Evolutionary conservation across 2,888 invertebrate genomes (phyloP).

Genomic region (Nesidiocoris tenuis): DNA sequence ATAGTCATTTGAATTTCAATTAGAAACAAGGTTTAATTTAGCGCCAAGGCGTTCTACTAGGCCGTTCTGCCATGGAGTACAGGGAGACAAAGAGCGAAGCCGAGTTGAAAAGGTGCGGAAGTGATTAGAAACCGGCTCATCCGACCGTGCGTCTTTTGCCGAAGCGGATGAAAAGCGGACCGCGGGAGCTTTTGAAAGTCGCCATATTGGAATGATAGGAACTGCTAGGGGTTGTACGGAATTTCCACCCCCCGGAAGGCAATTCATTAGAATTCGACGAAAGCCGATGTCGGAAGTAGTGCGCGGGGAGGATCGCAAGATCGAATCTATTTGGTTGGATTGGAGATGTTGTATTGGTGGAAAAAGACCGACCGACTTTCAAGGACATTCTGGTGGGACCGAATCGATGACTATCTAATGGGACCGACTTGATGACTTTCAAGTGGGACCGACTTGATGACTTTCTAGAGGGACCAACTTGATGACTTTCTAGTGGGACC

Average conservation of each 20-base stretch:
- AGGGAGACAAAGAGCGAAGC: background rate
- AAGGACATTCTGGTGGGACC: too few relatives aligned
- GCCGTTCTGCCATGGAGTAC: background rate
- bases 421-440: too few relatives aligned
- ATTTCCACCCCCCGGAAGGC: background rate
- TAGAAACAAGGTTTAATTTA: slow-evolving; percentile 40
- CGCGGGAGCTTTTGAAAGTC: background rate
- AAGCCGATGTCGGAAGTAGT: too few relatives aligned
- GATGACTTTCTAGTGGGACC: too few relatives aligned
- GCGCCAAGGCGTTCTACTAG: slow-evolving; percentile 24
- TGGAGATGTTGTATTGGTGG: too few relatives aligned
- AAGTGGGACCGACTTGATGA: too few relatives aligned
- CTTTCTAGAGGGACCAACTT: too few relatives aligned
- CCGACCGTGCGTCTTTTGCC: slow-evolving; percentile 32
- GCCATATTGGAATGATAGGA: background rate
- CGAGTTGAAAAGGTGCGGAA: slow-evolving; percentile 4
- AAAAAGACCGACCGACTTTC: too few relatives aligned
- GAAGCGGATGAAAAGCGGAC: background rate
- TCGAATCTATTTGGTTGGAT: too few relatives aligned
- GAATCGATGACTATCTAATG: too few relatives aligned
- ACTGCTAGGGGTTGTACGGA: background rate
- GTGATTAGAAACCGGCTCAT: slow-evolving; percentile 39
- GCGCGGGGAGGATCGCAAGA: too few relatives aligned
- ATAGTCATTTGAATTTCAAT: slow-evolving; percentile 42
- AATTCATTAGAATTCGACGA: background rate